A percentile compares a stretch with the other conserved stretches of the same genome.
Conservation (phyloP, 1,140 invertebrate genomes). For the Plectus sambesii region DNA sequence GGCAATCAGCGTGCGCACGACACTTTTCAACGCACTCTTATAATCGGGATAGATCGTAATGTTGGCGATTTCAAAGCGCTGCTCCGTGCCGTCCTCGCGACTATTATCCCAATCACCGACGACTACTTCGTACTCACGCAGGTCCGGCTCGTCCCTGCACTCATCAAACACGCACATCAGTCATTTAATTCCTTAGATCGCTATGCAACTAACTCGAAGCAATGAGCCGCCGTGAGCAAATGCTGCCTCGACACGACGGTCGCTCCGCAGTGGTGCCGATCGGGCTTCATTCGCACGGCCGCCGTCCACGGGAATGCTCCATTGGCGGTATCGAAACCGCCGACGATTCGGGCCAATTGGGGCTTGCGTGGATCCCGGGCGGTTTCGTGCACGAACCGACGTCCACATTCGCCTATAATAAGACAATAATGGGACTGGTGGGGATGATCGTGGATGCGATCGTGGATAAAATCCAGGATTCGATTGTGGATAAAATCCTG, state of each 20-base stretch:
- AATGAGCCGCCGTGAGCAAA: conserved; percentile 68
- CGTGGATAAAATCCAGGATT: no score
- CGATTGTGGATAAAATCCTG: no score
- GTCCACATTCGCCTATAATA: no score
- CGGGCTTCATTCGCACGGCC: conserved; percentile 56
- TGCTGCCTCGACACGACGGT: conserved; percentile 59
- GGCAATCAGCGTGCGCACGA: no score
- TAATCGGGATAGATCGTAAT: neutral
- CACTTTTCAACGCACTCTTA: neutral
- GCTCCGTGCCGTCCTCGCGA: conserved; percentile 43
- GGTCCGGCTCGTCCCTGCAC: neutral
- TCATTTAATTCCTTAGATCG: no score
- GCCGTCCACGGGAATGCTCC: conserved; percentile 68
- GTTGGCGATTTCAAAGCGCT: conserved; percentile 10
- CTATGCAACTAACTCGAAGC: conserved; percentile 53
- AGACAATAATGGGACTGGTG: no score
- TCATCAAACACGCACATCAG: conserved; percentile 49
- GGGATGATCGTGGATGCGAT: no score
- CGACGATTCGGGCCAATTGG: conserved; percentile 43
- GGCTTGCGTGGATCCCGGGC: no score
- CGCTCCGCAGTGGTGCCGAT: conserved; percentile 64
- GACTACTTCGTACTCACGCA: conserved; percentile 55
- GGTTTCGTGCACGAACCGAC: no score
- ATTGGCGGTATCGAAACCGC: conserved; percentile 43
- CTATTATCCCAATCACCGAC: conserved; percentile 62